These are phyloP conservation scores for Salarias fasciatus DNA, from an alignment of 2,797 vertebrate genomes.

Conservation along the genomic window DNA sequence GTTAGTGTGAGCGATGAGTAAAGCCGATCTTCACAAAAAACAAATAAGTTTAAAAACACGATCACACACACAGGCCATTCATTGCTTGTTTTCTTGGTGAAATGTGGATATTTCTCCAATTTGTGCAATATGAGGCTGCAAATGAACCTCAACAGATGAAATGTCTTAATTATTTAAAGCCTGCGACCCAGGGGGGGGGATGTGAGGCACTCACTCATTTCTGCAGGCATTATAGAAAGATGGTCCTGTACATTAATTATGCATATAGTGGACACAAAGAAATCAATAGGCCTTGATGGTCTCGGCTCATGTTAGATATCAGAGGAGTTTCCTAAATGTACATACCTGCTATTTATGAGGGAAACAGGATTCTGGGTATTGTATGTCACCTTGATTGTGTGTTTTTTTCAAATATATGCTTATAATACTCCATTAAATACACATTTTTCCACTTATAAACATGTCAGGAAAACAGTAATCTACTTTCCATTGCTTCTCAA, in stretches of 20 bases:
- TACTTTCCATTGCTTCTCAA: too few relatives aligned
- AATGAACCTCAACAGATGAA: constrained; percentile 39
- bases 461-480: too few relatives aligned
- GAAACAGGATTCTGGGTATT: constrained; percentile 15
- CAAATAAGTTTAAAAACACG: not conserved
- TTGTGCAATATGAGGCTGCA: constrained; percentile 10
- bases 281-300: constrained; percentile 62
- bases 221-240: constrained; percentile 55
- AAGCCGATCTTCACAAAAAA: constrained; percentile 13
- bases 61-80: not conserved
- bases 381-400: not conserved
- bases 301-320: constrained; percentile 39
- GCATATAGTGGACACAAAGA: constrained; percentile 36
- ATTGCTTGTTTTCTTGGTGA: constrained; percentile 5
- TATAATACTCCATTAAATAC: too few relatives aligned
- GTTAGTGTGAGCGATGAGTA: constrained; percentile 39
- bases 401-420: too few relatives aligned
- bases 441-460: too few relatives aligned
- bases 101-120: too few relatives aligned
- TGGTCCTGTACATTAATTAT: constrained; percentile 67
- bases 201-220: constrained; percentile 47
- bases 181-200: constrained; percentile 19
- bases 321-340: constrained; percentile 46
- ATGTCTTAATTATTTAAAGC: constrained; percentile 64
- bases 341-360: constrained; percentile 13